phyloP scores from a whole-genome alignment of 2,113 vertebrate species.

The Oophaga pumilio region DNA sequence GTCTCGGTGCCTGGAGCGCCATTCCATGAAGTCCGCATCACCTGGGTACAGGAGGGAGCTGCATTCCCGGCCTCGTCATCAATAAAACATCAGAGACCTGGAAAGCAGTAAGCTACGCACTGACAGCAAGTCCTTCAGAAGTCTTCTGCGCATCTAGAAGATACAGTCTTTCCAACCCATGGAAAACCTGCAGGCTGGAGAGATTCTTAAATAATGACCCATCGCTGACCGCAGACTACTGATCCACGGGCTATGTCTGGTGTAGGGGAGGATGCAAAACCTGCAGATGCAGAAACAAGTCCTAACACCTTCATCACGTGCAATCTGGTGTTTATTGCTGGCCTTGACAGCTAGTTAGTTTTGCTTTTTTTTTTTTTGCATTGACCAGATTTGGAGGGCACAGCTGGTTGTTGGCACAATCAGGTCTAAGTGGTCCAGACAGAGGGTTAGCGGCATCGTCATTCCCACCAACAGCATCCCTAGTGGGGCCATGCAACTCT shows the following conservation, averaged over 20 bases:
- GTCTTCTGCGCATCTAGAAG: not conserved
- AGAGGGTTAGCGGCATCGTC: too few relatives aligned
- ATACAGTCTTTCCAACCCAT: not conserved
- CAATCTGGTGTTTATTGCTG: not conserved
- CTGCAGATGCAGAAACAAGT: not conserved
- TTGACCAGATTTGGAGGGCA: not conserved
- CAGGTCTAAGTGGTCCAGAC: not conserved
- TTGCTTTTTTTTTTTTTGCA: not conserved
- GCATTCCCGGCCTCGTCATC: not conserved
- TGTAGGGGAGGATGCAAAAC: not conserved
- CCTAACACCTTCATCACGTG: not conserved
- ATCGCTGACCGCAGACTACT: not conserved
- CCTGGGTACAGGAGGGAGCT: not conserved
- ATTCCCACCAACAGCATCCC: too few relatives aligned
- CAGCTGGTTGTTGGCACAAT: not conserved
- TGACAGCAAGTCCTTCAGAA: not conserved
- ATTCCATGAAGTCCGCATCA: not conserved
- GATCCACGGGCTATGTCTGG: not conserved
- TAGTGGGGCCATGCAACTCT: too few relatives aligned
- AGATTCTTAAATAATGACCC: not conserved
- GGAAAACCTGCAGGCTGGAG: not conserved
- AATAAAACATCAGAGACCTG: not conserved
- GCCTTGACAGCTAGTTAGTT: not conserved
- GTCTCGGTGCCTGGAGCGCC: not conserved
- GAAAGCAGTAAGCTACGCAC: not conserved